phyloP scores from a whole-genome alignment of 2,797 vertebrate genomes.

The Pangasius krempfi region DNA sequence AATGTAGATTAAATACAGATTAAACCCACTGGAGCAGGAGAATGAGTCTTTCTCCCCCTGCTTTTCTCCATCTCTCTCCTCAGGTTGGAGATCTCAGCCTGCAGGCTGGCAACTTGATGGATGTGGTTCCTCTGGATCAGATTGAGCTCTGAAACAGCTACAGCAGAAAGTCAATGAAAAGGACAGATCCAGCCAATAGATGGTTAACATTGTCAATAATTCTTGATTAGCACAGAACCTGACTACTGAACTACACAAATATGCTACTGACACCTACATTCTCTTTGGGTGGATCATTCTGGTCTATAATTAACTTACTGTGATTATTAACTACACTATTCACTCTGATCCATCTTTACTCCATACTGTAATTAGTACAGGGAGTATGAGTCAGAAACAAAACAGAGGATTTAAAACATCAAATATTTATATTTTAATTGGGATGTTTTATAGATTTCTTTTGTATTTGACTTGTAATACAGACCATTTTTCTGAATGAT shows the following conservation, averaged over 20 bases:
- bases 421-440: background rate
- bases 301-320: background rate
- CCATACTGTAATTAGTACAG: background rate
- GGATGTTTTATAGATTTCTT: background rate
- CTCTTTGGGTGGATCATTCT: background rate
- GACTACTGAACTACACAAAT: background rate
- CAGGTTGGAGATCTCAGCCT: slow-evolving; percentile 70
- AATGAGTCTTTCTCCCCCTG: slow-evolving; percentile 50
- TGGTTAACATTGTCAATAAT: background rate
- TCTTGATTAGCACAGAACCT: background rate
- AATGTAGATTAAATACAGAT: too few species aligned
- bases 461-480: background rate
- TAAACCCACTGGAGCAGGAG: slow-evolving; percentile 16
- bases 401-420: background rate
- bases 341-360: background rate
- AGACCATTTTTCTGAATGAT: background rate
- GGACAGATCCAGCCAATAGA: background rate
- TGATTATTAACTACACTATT: background rate
- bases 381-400: background rate
- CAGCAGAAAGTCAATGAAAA: slow-evolving; percentile 15
- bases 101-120: slow-evolving; percentile 66
- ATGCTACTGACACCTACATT: background rate
- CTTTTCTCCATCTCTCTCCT: slow-evolving; percentile 49
- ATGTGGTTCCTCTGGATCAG: slow-evolving; percentile 60
- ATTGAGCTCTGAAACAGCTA: slow-evolving; percentile 49